phyloP scores from a whole-genome alignment of 2,113 vertebrate species.

The Podilymbus podiceps region DNA sequence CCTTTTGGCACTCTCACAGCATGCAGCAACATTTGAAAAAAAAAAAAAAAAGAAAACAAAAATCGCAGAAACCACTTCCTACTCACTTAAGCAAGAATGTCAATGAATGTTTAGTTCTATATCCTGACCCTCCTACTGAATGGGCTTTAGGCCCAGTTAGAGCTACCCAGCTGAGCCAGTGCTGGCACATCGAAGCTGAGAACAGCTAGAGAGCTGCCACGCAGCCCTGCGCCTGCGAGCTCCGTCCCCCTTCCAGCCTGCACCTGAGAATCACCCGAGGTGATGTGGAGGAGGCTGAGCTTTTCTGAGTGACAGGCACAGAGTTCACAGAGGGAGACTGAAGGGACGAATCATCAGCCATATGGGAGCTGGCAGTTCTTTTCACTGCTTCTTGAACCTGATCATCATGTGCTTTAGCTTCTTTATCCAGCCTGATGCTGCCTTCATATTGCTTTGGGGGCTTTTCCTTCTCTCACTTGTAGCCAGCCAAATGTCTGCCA shows the following conservation, averaged over 20 bases:
- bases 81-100: background rate
- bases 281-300: background rate
- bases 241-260: background rate
- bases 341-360: background rate
- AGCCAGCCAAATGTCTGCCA: background rate
- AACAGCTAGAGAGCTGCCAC: background rate
- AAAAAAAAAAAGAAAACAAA: background rate
- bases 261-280: background rate
- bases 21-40: background rate
- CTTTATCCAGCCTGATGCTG: background rate
- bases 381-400: background rate
- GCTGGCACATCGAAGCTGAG: rapidly evolving
- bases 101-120: background rate
- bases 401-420: background rate
- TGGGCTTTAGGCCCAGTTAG: background rate
- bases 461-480: background rate
- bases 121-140: background rate
- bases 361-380: background rate
- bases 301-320: background rate
- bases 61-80: background rate
- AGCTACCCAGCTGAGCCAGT: background rate
- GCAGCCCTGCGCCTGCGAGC: background rate
- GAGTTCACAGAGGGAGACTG: background rate
- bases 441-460: background rate
- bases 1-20: background rate